Evolutionary conservation across 2,888 invertebrate genomes (phyloP), one percentile per base, ranked within the genome.

Genomic region (Cantharis nigra): DNA sequence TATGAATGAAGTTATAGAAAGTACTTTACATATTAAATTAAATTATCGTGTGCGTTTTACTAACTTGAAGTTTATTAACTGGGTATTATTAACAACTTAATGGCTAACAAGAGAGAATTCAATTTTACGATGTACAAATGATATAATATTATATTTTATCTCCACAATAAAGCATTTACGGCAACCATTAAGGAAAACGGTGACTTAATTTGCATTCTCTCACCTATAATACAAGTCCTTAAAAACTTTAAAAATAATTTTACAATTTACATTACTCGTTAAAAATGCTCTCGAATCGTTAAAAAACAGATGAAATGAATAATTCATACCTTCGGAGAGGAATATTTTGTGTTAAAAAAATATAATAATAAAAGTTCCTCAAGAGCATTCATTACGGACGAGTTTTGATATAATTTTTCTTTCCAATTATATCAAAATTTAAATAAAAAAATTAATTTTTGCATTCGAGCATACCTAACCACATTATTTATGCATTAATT

Each of bases 51-150:
- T 49, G 49, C 49, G 49, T 49, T 49, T 49, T 49, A 49, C 65
- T 65, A 65, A 20, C 65, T 65, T 65, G 65, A 65, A 18, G 23
- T 65, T 65, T 65, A 65, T 65, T 65, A 65, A 23, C 23, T 65
- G 23, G 65, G 65, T n/a, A 23, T 65, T 20, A 20, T 20, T 65
- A 65, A 20, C 65, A 18, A 65, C 65, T 20, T 20, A 20, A 65
- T 65, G 65, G 69, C 69, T 49, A 49, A 49, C 49, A 49, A 49
- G 49, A 76, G 70, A 74, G 76, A 74, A 76, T 80, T 69, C 77
- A 70, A 76, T 80, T 80, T 80, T 78, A 80, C 77, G 80, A 80
- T 74, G 74, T 78, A 80, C 78, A 80, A 80, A 80, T 77, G 80
- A 78, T 76, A 77, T 64, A 73, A 75, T 76, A 78, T 72, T 69